phyloP scores from a whole-genome alignment of 1,140 invertebrate genomes.

The Drosophila parvula region DNA sequence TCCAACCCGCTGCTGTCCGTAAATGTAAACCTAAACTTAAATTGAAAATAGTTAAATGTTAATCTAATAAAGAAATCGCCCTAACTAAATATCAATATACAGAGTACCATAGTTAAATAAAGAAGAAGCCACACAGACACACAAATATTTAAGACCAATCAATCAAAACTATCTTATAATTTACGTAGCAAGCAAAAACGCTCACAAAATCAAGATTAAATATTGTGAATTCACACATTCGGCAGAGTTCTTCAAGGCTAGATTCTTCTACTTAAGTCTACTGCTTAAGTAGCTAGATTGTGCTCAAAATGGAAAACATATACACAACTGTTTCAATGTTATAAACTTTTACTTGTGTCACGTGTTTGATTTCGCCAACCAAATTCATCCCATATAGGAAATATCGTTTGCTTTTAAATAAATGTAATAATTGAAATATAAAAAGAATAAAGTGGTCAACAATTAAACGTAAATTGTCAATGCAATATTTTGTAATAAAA shows the following conservation, averaged over 20 bases:
- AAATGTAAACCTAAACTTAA: constrained; percentile 40
- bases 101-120: constrained; percentile 68
- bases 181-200: constrained; percentile 21
- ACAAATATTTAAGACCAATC: constrained; percentile 61
- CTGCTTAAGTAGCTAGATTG: constrained; percentile 64
- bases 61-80: constrained; percentile 48
- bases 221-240: constrained; percentile 4
- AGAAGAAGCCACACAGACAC: constrained; percentile 11
- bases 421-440: constrained; percentile 57
- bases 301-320: constrained; percentile 30
- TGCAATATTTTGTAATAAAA: constrained; percentile 81
- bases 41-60: constrained; percentile 70
- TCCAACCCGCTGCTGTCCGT: constrained; percentile 30
- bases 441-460: constrained; percentile 49
- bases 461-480: constrained; percentile 67
- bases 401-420: constrained; percentile 53
- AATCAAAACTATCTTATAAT: constrained; percentile 73
- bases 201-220: constrained; percentile 7
- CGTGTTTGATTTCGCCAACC: constrained; percentile 27
- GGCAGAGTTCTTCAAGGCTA: constrained; percentile 4
- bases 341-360: constrained; percentile 28
- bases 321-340: constrained; percentile 14
- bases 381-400: constrained; percentile 64
- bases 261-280: constrained; percentile 64
- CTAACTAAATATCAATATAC: constrained; percentile 62